Base-by-base conservation (phyloP, 64 coral and sea anemone genomes). In the Porites lutea region DNA sequence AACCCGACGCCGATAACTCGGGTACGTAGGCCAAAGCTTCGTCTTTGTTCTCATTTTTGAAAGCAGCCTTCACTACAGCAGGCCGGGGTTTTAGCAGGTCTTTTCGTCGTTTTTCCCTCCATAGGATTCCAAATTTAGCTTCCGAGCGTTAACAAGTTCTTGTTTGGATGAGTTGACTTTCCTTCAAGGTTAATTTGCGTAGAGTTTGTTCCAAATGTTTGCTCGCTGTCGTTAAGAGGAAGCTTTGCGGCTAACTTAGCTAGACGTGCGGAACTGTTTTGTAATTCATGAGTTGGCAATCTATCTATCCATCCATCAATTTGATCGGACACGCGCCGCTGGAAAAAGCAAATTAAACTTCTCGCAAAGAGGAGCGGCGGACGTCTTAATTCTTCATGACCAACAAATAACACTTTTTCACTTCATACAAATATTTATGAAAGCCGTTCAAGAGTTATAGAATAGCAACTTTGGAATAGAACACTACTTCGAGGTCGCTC, bases 241-340 rank as follows among this genome's bases (percentile, higher is more conserved):
- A 65, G 81, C 61, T 68, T 84, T 48, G 81, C n/a, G 61, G 63
- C 16, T 8, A 68, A 18, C 13, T 19, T 46, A 48, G 43, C 62
- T 65, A 68, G 59, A 68, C 81, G 5, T 52, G 62, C 13, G 62
- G 68, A 43, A 68, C 52, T 84, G 15, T 52, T 84, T 61, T 22
- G 81, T 84, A 69, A 84, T 84, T 84, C 63, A 84, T 84, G 61
- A 84, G 81, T 10, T 59, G 8, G 19, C 79, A 21, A 12, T 84
- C 81, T 3, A 47, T 59, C 79, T 67, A 12, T 67, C 81, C 7
- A 84, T 15, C 58, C 48, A 83, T 67, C 60, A 8, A 83, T 50
- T 15, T n/a, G 16, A 84, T 84, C n/a, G 20, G 23, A 54, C 75
- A 78, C 23, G 49, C 19, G 20, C 15, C 14, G 13, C 44, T 16